These are phyloP conservation scores for Crocodylus rhombifer DNA, from an alignment of 2,797 vertebrate species.

Conservation along the genomic window DNA sequence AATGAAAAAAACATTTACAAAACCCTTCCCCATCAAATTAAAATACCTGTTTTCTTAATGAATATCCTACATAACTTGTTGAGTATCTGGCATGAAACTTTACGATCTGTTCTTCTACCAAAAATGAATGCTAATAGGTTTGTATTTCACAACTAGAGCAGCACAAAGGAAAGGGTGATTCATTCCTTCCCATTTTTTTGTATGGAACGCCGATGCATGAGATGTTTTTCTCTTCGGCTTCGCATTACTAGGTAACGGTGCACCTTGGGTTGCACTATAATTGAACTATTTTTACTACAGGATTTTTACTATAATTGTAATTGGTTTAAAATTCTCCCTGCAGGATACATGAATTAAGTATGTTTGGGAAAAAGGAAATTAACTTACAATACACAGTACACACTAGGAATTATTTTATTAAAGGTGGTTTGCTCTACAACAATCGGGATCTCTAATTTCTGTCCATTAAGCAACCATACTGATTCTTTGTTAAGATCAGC, in stretches of 20 bases:
- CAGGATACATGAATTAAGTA: background rate
- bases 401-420: background rate
- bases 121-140: slow-evolving; percentile 25
- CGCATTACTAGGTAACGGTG: background rate
- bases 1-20: slow-evolving; percentile 25
- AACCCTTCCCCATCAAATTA: slow-evolving; percentile 37
- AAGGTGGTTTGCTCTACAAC: background rate
- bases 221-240: background rate
- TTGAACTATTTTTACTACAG: background rate
- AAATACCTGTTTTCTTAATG: slow-evolving; percentile 50
- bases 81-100: slow-evolving; percentile 54
- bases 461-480: background rate
- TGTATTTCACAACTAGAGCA: slow-evolving; percentile 34
- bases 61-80: slow-evolving; percentile 13
- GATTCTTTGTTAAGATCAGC: background rate
- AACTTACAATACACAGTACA: background rate
- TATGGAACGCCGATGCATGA: slow-evolving; percentile 49
- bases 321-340: slow-evolving; percentile 2
- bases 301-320: background rate
- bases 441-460: slow-evolving; percentile 4
- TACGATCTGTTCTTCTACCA: slow-evolving; percentile 47
- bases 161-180: slow-evolving; percentile 34
- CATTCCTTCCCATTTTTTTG: slow-evolving; percentile 32
- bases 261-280: background rate
- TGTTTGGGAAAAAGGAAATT: background rate